Percentiles rank a stretch among this genome's conserved stretches.
These are phyloP conservation scores for Thermophis baileyi DNA, from an alignment of 2,113 vertebrate species.

Conservation along the genomic window DNA sequence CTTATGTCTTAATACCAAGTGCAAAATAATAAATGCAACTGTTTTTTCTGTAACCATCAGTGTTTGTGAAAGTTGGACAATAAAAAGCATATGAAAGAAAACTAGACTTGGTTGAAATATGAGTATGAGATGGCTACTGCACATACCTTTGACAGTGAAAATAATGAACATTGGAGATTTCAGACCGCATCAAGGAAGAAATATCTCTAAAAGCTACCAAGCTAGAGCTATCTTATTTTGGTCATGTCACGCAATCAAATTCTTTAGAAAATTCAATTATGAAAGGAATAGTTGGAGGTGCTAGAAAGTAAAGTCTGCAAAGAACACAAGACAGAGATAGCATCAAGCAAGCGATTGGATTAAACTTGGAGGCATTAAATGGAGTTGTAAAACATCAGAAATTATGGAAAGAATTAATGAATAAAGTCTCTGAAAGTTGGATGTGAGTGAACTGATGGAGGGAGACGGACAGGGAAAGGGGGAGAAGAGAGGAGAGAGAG, in stretches of 20 bases:
- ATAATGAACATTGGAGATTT: background rate
- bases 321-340: background rate
- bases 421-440: background rate
- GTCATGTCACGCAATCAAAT: background rate
- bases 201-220: background rate
- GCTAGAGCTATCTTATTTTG: background rate
- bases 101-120: background rate
- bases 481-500: fast-evolving
- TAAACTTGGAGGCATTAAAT: background rate
- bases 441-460: background rate
- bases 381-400: background rate
- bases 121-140: background rate
- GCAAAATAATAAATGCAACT: background rate
- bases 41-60: background rate
- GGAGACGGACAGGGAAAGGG: background rate
- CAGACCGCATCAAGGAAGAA: background rate
- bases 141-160: background rate
- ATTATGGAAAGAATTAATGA: background rate
- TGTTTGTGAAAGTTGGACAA: background rate
- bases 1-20: background rate
- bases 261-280: background rate
- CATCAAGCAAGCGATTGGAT: background rate
- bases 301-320: background rate
- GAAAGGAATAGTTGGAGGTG: background rate
- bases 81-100: background rate